These are phyloP conservation scores for Drosophila siamana DNA, from an alignment of 2,888 invertebrate species.

Conservation along the genomic window DNA sequence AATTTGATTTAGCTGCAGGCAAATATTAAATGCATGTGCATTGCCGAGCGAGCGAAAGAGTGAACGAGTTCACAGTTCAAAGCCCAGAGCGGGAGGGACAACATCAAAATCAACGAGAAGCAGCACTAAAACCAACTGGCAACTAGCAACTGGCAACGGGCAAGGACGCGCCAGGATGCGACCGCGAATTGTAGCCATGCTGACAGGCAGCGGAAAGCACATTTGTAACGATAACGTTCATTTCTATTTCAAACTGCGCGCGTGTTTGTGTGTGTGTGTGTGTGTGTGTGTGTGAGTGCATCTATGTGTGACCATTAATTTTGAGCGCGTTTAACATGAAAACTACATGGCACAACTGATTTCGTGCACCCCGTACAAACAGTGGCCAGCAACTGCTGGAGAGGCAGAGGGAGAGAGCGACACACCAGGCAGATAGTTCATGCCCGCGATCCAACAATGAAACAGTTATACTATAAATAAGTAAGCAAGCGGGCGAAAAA, in stretches of 20 bases:
- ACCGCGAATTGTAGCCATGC: slow-evolving; percentile 71
- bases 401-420: slow-evolving; percentile 17
- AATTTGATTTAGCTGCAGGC: slow-evolving; percentile 77
- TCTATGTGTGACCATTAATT: slow-evolving; percentile 74
- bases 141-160: slow-evolving; percentile 23
- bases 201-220: slow-evolving; percentile 79
- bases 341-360: slow-evolving; percentile 78
- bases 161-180: slow-evolving; percentile 49
- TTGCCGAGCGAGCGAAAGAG: slow-evolving; percentile 28
- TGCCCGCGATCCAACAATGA: slow-evolving; percentile 76
- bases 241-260: slow-evolving; percentile 67
- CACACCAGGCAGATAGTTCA: slow-evolving; percentile 66
- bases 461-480: slow-evolving; percentile 79
- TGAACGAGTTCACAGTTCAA: not conserved
- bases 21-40: slow-evolving; percentile 72
- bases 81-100: slow-evolving; percentile 50
- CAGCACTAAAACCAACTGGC: slow-evolving; percentile 18
- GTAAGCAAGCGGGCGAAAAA: slow-evolving; percentile 62
- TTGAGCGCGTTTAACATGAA: slow-evolving; percentile 79
- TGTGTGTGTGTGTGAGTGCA: slow-evolving; percentile 29
- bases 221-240: slow-evolving; percentile 79
- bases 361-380: slow-evolving; percentile 68
- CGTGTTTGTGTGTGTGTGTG: slow-evolving; percentile 28
- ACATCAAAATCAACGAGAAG: slow-evolving; percentile 68
- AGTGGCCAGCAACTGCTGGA: slow-evolving; percentile 30